phyloP scores from a whole-genome alignment of 2,797 vertebrate genomes.

The Chelon auratus region DNA sequence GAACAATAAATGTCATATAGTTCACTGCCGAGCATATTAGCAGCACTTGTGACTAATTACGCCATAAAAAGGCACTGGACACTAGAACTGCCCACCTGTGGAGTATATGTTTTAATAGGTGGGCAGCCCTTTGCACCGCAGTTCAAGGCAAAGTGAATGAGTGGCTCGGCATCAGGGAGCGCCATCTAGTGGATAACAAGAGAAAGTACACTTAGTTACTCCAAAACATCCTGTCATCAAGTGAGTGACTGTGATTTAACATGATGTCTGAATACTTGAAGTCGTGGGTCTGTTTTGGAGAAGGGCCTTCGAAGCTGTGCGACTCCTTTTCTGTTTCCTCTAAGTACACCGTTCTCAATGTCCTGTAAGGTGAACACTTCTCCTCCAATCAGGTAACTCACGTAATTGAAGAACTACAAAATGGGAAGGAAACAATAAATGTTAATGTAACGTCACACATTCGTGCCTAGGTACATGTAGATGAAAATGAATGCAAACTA shows the following conservation, averaged over 20 bases:
- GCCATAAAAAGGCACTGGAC: not conserved
- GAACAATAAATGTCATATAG: not conserved
- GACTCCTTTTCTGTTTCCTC: constrained; percentile 86
- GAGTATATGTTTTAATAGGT: constrained; percentile 86
- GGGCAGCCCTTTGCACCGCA: constrained; percentile 86
- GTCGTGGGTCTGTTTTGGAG: constrained; percentile 85
- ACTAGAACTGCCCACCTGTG: constrained; percentile 73
- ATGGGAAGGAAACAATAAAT: not conserved
- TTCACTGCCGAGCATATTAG: not conserved
- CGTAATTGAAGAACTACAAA: constrained; percentile 86
- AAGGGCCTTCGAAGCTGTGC: constrained; percentile 85
- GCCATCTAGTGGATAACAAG: constrained; percentile 79
- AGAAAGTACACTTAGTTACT: not conserved
- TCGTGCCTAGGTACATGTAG: not conserved
- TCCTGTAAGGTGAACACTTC: constrained; percentile 88
- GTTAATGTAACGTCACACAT: not conserved
- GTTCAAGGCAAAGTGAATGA: constrained; percentile 89
- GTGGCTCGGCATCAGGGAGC: constrained; percentile 84
- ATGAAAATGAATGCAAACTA: not conserved
- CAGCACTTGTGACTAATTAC: not conserved
- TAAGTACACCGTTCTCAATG: constrained; percentile 87
- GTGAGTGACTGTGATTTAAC: not conserved
- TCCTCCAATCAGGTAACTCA: constrained; percentile 88
- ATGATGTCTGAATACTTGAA: constrained; percentile 71
- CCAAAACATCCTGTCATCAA: not conserved